Percentiles rank a stretch among this genome's conserved stretches.
These are phyloP conservation scores for Idaea aversata DNA, from an alignment of 2,888 invertebrate species.

Conservation along the genomic window DNA sequence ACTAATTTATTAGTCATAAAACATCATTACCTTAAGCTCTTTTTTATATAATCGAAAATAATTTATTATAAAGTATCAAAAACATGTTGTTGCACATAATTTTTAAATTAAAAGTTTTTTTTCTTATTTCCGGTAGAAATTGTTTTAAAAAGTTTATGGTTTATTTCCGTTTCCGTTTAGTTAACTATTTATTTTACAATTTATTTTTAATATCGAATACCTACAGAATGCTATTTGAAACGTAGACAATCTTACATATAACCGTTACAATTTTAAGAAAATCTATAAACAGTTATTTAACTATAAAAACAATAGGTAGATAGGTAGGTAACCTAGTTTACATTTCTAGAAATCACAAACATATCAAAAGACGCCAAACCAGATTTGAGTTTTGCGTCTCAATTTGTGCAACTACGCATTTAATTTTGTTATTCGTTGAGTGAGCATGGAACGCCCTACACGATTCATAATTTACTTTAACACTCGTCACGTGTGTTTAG, in stretches of 20 bases:
- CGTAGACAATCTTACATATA: too few species aligned
- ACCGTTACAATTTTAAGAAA: too few species aligned
- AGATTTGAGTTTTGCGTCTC: not conserved
- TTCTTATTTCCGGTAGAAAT: not conserved
- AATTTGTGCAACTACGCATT: conserved; percentile 5
- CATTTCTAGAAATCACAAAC: not conserved
- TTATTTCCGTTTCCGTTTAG: not conserved
- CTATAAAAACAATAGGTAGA: not conserved
- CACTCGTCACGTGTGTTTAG: not conserved
- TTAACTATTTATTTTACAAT: not conserved
- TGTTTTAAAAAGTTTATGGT: not conserved
- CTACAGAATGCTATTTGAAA: too few species aligned
- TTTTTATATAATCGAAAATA: not conserved
- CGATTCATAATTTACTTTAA: not conserved
- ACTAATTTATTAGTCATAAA: not conserved
- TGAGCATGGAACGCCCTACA: not conserved
- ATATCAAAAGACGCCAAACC: not conserved
- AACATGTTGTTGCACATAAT: not conserved
- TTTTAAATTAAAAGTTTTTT: not conserved
- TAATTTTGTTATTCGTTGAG: not conserved
- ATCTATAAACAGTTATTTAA: not conserved
- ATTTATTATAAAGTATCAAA: not conserved
- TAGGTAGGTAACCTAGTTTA: not conserved
- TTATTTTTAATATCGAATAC: too few species aligned
- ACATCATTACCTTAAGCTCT: not conserved